Conservation (phyloP, 2,113 vertebrate genomes). For the Rafetus swinhoei region DNA sequence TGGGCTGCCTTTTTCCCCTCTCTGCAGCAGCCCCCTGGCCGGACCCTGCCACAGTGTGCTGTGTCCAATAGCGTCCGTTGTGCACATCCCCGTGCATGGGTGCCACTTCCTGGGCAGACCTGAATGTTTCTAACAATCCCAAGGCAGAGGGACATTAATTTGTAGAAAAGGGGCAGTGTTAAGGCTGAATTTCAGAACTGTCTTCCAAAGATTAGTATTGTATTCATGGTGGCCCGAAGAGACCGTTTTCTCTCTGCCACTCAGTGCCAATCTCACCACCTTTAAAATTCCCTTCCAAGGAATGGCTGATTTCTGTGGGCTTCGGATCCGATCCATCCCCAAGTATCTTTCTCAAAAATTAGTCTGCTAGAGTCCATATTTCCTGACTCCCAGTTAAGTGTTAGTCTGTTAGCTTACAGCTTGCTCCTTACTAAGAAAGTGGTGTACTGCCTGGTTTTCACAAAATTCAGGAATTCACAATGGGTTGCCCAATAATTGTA, state of each 20-base stretch:
- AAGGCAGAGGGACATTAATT: not conserved
- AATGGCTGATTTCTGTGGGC: too few species aligned
- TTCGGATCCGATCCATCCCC: too few species aligned
- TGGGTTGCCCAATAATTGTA: not conserved
- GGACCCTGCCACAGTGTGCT: too few species aligned
- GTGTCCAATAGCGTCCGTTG: not conserved
- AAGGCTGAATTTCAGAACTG: not conserved
- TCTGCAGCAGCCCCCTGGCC: too few species aligned
- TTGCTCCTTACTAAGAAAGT: not conserved
- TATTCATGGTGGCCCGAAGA: not conserved
- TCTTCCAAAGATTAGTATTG: not conserved
- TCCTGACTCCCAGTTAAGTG: not conserved
- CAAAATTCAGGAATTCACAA: accelerated
- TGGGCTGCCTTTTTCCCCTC: too few species aligned
- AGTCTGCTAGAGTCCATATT: not conserved
- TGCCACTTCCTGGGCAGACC: not conserved
- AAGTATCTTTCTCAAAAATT: too few species aligned
- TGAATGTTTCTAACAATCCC: not conserved
- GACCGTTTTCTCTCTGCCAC: too few species aligned
- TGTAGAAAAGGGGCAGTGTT: not conserved
- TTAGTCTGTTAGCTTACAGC: not conserved
- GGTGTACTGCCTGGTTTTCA: not conserved
- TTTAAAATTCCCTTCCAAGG: too few species aligned
- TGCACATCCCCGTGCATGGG: accelerated
- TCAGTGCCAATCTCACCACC: too few species aligned